These are phyloP conservation scores for Coryphaenoides rupestris DNA, from an alignment of 2,113 vertebrate species.

Conservation along the genomic window DNA sequence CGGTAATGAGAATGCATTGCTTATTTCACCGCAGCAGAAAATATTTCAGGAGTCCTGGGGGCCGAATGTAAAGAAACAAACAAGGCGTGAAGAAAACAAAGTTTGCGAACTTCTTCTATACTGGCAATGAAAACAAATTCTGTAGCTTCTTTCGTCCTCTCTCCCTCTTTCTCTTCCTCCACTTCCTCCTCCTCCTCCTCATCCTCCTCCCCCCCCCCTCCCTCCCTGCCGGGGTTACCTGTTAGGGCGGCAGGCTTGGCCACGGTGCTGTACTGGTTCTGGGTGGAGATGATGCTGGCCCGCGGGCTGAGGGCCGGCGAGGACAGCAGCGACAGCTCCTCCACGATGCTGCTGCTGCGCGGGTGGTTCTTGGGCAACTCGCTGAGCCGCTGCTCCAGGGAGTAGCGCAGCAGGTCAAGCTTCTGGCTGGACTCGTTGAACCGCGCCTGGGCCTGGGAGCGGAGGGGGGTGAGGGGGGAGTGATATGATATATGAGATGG, in stretches of 20 bases:
- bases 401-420: constrained; percentile 92
- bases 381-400: constrained; percentile 91
- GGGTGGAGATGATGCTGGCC: constrained; percentile 90
- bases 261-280: constrained; percentile 94
- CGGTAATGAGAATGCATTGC: no score
- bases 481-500: background rate
- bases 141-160: background rate
- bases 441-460: constrained; percentile 84
- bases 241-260: constrained; percentile 97
- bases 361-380: constrained; percentile 96
- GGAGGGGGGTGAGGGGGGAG: background rate
- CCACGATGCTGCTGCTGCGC: constrained; percentile 90
- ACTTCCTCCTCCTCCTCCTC: background rate
- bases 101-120: no score
- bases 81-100: no score
- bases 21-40: no score
- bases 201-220: no score
- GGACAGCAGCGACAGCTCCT: constrained; percentile 87
- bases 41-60: no score
- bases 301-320: constrained; percentile 90
- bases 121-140: background rate
- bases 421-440: constrained; percentile 98
- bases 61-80: no score
- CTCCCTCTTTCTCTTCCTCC: no score
- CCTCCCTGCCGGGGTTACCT: constrained; percentile 68